Percentiles rank a stretch among this genome's conserved stretches.
Evolutionary conservation across 2,888 invertebrate species (phyloP).

Genomic region (Melanostoma mellinum): DNA sequence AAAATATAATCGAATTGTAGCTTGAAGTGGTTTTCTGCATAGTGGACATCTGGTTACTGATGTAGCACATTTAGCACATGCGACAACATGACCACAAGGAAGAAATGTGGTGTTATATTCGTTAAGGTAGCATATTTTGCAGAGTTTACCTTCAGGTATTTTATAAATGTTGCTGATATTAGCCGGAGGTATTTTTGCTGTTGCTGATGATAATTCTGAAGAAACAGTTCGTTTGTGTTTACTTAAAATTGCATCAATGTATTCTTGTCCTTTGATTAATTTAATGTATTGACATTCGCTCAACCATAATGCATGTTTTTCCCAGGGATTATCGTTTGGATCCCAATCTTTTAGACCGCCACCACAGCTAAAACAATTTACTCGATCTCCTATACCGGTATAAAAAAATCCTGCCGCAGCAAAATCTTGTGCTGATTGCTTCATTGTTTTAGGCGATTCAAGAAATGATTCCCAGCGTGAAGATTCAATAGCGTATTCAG

Average conservation of each 20-base stretch:
- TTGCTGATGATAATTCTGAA: slow-evolving; percentile 54
- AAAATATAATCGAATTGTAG: slow-evolving; percentile 82
- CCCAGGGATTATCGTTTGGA: slow-evolving; percentile 94
- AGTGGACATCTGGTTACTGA: slow-evolving; percentile 93
- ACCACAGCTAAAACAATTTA: slow-evolving; percentile 96
- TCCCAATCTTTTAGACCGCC: slow-evolving; percentile 98
- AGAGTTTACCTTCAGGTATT: slow-evolving; percentile 86
- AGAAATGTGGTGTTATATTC: slow-evolving; percentile 95
- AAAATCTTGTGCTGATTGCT: slow-evolving; percentile 90
- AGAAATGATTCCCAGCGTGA: slow-evolving; percentile 88
- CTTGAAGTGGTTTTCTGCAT: slow-evolving; percentile 90
- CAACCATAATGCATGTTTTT: slow-evolving; percentile 96
- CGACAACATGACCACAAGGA: slow-evolving; percentile 97
- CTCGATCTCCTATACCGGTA: slow-evolving; percentile 93
- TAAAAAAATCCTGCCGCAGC: slow-evolving; percentile 97
- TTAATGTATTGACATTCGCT: slow-evolving; percentile 92
- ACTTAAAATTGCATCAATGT: slow-evolving; percentile 83
- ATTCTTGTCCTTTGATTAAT: slow-evolving; percentile 90
- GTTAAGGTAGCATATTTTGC: slow-evolving; percentile 95
- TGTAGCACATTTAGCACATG: slow-evolving; percentile 95
- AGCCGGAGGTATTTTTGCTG: slow-evolving; percentile 62
- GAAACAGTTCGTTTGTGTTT: slow-evolving; percentile 75
- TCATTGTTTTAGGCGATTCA: slow-evolving; percentile 91
- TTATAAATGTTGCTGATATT: slow-evolving; percentile 32
- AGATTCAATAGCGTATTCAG: slow-evolving; percentile 87